Evolutionary conservation across 2,797 vertebrate genomes (phyloP), one percentile per base, ranked within the genome.

Genomic region (Ispidina picta): DNA sequence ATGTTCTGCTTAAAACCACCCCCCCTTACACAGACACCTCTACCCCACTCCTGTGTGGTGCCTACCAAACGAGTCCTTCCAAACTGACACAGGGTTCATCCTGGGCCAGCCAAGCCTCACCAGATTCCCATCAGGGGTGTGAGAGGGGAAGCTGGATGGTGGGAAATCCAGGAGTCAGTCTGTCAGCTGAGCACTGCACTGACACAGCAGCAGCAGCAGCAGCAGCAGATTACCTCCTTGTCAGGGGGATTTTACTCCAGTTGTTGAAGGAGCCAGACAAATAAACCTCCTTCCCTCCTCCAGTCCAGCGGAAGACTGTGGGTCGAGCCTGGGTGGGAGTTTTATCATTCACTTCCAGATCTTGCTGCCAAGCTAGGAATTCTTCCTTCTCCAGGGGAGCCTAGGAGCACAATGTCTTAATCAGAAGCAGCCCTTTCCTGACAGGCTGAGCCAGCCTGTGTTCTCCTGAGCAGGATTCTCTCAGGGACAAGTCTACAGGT

Each of bases 181-280:
- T 39, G 26, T 16, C n/a, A 37, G 1, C 49, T 43, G n/a, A 41
- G 8, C 43, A 26, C 44, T 37, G 37, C 37, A 29, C 31, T 1
- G 1, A 62, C 15, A 33, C 6, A 25, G 63, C 41, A 72, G 73
- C 71, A 85, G 26, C 28, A 37, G 48, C 25, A 37, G 31, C 28
- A 37, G 48, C 25, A 39, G 31, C 29, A n/a, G 46, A 21, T 93
- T 97, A 99, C 99, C 99, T 99, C 95, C 97, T 98, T 26, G 98
- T 99, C 65, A 99, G 98, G 5, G 99, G 99, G 90, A 99, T 99
- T 97, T 99, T 99, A 86, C 97, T 97, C 99, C 99, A 99, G 97
- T 99, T 99, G 97, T 99, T 99, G 90, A 99, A 99, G 33, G 99
- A 99, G 3, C 99, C 99, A 1, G 99, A 99, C 39, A 99, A 96